Conservation (phyloP, 2,797 vertebrate genomes). For the Sarcoramphus papa region DNA sequence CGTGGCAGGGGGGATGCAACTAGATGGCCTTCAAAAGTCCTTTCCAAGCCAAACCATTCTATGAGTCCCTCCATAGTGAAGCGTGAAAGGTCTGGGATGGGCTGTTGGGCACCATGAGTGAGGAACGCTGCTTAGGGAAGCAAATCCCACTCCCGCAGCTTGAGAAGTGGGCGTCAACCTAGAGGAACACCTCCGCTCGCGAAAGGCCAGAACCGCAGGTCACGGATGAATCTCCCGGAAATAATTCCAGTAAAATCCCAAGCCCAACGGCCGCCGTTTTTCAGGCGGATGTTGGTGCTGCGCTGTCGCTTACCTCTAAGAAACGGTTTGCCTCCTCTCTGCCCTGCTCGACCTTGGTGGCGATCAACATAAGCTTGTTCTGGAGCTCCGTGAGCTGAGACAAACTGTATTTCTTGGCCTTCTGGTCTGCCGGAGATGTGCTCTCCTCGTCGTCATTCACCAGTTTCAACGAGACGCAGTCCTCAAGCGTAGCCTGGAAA, state of each 20-base stretch:
- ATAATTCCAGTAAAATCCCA: not conserved
- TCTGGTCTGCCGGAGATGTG: conserved; percentile 11
- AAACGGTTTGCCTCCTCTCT: conserved; percentile 77
- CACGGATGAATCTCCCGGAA: not conserved
- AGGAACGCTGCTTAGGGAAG: not conserved
- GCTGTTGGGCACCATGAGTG: not conserved
- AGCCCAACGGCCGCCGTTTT: not conserved
- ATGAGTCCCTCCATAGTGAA: not conserved
- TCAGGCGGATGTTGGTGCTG: not conserved
- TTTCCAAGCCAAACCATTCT: not conserved
- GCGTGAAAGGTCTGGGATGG: not conserved
- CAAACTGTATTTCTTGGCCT: conserved; percentile 57
- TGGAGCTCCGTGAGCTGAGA: conserved; percentile 76
- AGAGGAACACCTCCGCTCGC: not conserved
- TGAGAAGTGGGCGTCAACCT: not conserved
- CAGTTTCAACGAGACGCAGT: conserved; percentile 27
- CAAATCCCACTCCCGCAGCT: not conserved
- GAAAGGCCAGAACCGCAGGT: not conserved
- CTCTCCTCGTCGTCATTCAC: conserved; percentile 54
- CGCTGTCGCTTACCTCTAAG: conserved; percentile 63
- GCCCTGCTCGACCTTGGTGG: conserved; percentile 75
- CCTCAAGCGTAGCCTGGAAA: not conserved
- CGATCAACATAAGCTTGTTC: conserved; percentile 82
- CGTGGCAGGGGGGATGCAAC: not conserved
- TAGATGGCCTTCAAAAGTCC: not conserved